phyloP scores from a whole-genome alignment of 2,797 vertebrate genomes.

The Acanthurus leucopareius region DNA sequence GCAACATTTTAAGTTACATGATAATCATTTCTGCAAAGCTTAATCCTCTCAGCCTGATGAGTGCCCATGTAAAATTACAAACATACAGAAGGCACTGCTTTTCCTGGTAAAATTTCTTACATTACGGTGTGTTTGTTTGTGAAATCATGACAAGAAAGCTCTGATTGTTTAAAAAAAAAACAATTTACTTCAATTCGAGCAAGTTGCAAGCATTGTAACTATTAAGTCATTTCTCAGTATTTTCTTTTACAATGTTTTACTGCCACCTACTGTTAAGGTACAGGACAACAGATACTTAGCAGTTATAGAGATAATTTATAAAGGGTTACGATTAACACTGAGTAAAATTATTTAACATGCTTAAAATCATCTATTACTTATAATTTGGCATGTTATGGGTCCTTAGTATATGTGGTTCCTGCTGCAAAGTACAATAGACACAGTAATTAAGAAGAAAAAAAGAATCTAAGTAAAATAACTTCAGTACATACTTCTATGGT shows the following conservation, averaged over 20 bases:
- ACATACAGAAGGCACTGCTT: neutral
- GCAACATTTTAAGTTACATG: neutral
- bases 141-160: constrained; percentile 17
- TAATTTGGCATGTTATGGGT: neutral
- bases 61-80: neutral
- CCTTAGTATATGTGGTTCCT: neutral
- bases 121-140: neutral
- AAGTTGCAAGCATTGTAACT: constrained; percentile 2
- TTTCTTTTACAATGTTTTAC: constrained; percentile 64
- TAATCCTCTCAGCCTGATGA: neutral
- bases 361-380: neutral
- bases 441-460: neutral
- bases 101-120: neutral
- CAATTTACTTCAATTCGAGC: constrained; percentile 21
- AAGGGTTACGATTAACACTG: neutral
- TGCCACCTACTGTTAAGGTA: constrained; percentile 79
- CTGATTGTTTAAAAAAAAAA: constrained; percentile 7
- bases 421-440: neutral
- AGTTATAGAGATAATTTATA: neutral
- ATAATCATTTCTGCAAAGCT: neutral
- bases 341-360: too few relatives aligned
- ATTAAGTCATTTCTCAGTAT: neutral
- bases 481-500: too few relatives aligned
- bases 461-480: neutral
- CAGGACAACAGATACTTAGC: neutral